Base-by-base conservation (phyloP, 2,113 vertebrate genomes). In the Chaetura pelagica region DNA sequence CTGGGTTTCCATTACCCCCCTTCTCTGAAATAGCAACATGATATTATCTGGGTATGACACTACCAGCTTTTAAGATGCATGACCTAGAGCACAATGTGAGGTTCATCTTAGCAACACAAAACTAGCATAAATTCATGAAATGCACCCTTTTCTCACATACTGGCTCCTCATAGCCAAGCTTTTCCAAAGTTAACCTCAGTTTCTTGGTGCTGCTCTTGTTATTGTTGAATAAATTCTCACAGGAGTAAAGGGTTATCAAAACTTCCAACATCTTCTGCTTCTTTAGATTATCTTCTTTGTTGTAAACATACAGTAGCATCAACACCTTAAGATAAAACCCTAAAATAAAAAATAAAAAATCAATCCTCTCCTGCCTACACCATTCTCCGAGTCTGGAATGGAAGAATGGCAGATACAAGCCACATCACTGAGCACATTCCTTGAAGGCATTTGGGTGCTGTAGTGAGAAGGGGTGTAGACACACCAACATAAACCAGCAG, bases 381-480 rank as follows among this genome's bases (percentile, higher is more conserved):
- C 84, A 34, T 58, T 92, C 64, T 93, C 90, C 89, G 85, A 96
- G 85, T 57, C 27, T 71, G 64, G 94, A 93, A 94, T 92, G 64
- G 92, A 95, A 95, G 94, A 78, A 82, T 44, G 40, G 85, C 40
- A 89, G 79, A 19, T 89, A 68, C 13, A 64, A 93, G 73, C 92
- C 92, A 92, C 90, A 88, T 72, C 85, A 88, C 63, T 86, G 80
- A 87, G 81, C 10, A 12, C 29, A 26, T 46, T 92, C 48, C 90
- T 96, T 68, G 86, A 93, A 93, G 94, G 92, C 75, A 88, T 92
- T 92, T 96, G 82, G 87, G 88, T 95, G 57, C 63, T 71, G 26
- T 40, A 30, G 44, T 89, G 54, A 89, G 90, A 84, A 89, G 48
- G 40, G 48, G 66, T 72, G 88, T 90, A 90, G 52, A 64, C 44